These are phyloP conservation scores for Cranoglanis bouderius DNA, from an alignment of 2,113 vertebrate genomes.

Conservation along the genomic window DNA sequence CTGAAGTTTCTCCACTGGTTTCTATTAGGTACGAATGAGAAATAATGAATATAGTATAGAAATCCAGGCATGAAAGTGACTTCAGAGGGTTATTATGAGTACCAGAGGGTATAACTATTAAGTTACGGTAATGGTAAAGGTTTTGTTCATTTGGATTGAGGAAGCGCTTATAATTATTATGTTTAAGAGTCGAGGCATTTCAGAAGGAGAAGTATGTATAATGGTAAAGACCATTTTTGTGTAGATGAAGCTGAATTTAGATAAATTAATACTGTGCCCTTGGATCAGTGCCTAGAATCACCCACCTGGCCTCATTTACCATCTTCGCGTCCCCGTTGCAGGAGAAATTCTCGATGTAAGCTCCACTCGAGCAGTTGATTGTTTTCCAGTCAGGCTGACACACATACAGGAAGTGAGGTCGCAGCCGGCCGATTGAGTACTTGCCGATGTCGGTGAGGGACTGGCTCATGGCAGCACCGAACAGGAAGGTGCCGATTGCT, in stretches of 20 bases:
- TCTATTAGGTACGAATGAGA: background rate
- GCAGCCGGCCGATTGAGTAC: constrained; percentile 91
- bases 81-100: background rate
- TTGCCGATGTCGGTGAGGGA: constrained; percentile 98
- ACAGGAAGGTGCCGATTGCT: constrained; percentile 89
- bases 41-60: background rate
- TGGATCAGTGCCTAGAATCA: background rate
- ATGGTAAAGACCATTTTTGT: background rate
- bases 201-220: background rate
- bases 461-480: constrained; percentile 96
- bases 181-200: background rate
- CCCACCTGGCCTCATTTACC: constrained; percentile 86
- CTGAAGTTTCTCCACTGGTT: background rate
- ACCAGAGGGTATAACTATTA: background rate
- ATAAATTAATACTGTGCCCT: background rate
- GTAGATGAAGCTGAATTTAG: background rate
- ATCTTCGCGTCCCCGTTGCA: constrained; percentile 78
- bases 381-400: constrained; percentile 82
- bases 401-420: constrained; percentile 91
- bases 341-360: constrained; percentile 83
- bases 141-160: background rate
- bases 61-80: background rate
- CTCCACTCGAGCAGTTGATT: constrained; percentile 83
- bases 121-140: background rate
- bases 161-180: background rate